These are phyloP conservation scores for Callinectes sapidus DNA, from an alignment of 2,888 invertebrate species.

Conservation along the genomic window DNA sequence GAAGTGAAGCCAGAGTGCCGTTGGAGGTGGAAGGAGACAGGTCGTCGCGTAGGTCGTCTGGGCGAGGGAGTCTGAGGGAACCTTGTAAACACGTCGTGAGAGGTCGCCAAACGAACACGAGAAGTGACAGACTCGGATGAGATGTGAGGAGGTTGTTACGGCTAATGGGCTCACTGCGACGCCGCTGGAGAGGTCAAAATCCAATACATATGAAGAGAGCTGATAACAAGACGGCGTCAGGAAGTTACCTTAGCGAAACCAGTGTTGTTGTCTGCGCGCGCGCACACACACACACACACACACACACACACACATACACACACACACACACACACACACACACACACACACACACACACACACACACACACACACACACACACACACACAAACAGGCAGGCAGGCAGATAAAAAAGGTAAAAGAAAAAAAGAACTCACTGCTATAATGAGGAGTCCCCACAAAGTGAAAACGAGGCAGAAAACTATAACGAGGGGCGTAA, in stretches of 20 bases:
- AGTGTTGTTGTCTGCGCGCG: neutral
- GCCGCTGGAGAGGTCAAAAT: slow-evolving; percentile 19
- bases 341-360: slow-evolving; percentile 35
- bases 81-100: slow-evolving; percentile 33
- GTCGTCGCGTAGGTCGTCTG: neutral
- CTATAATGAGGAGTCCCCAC: slow-evolving; percentile 30
- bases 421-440: slow-evolving; percentile 6
- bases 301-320: slow-evolving; percentile 38
- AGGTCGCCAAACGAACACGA: slow-evolving; percentile 34
- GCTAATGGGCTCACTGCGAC: slow-evolving; percentile 32
- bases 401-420: neutral
- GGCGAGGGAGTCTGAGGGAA: neutral
- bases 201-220: slow-evolving; percentile 32
- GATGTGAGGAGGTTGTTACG: slow-evolving; percentile 34
- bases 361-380: slow-evolving; percentile 36
- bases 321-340: slow-evolving; percentile 39
- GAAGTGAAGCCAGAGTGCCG: neutral
- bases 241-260: neutral
- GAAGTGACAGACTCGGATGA: slow-evolving; percentile 31
- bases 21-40: neutral
- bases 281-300: slow-evolving; percentile 13
- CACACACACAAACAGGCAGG: slow-evolving; percentile 29
- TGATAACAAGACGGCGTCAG: slow-evolving; percentile 25
- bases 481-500: slow-evolving; percentile 36
- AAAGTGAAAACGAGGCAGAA: slow-evolving; percentile 36